Evolutionary conservation across 2,113 vertebrate species (phyloP).

Genomic region (Nycticebus coucang): DNA sequence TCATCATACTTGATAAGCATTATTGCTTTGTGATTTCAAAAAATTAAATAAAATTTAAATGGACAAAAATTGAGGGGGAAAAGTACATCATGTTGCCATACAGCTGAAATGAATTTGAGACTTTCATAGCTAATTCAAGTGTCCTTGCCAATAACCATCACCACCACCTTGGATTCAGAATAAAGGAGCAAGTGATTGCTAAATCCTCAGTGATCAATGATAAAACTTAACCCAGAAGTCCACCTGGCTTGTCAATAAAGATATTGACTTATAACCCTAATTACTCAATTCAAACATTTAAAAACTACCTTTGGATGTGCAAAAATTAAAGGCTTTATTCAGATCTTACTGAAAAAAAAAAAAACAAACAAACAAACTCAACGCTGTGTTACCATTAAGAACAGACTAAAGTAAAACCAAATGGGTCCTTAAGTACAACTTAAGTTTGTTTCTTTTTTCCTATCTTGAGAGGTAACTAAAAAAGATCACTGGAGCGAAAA

Average conservation of each 20-base stretch:
- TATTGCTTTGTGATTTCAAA: not conserved
- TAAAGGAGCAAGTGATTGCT: not conserved
- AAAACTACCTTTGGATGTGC: not conserved
- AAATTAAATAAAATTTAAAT: not conserved
- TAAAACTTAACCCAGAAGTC: not conserved
- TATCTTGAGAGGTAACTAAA: not conserved
- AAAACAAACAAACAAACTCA: not conserved
- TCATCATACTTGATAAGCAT: not conserved
- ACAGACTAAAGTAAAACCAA: not conserved
- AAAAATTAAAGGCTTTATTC: conserved; percentile 29
- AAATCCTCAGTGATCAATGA: not conserved
- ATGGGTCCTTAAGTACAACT: not conserved
- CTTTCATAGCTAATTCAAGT: not conserved
- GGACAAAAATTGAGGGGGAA: not conserved
- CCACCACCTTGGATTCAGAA: not conserved
- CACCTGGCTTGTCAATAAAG: no score
- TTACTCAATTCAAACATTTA: not conserved
- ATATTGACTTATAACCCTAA: not conserved
- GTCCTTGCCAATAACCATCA: not conserved
- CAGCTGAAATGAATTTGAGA: not conserved
- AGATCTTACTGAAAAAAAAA: not conserved
- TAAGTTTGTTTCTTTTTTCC: not conserved
- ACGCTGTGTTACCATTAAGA: not conserved
- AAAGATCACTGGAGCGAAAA: not conserved
- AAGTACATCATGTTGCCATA: not conserved